Base-by-base conservation (phyloP, 2,888 invertebrate species). In the Myathropa florea region DNA sequence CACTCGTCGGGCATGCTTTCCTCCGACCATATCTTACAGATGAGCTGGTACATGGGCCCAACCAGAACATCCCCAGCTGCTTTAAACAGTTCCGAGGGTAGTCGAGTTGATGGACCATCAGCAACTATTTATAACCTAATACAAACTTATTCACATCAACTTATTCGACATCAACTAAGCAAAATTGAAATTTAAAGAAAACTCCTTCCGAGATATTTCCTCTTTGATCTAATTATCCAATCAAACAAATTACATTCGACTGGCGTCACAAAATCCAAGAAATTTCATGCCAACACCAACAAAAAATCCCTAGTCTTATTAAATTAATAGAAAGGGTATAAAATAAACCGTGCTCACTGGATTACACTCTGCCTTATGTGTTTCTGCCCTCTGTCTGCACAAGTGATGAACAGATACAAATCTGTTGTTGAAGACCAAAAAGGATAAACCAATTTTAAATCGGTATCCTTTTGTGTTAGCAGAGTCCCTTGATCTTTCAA, bases 371-470 rank as follows among this genome's bases (percentile, higher is more conserved):
- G 59, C 68, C 59, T 24, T 33, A 24, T 39, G 60, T 24, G 60
- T 60, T 60, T 33, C 14, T 26, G 3, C 12, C 7, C n/a, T 9
- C 30, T 14, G 59, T 3, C 30, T 9, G 7, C 30, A 18, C 30
- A 9, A 61, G 33, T 53, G 24, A 57, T 24, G 57, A 24, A 23
- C 57, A 55, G 68, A 68, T 61, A 77, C 53, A 61, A 61, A 77
- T 33, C 33, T 28, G 30, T 53, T 23, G 65, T 28, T 75, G 26
- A 75, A 33, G 57, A 64, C 18, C 61, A 59, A 23, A 64, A 70
- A 68, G 68, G 68, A 63, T 68, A 59, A 70, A 71, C 53, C 70
- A 76, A 83, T 83, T 67, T 75, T 36, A 60, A 72, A 65, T 72
- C 46, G 18, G 64, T 65, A 64, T 71, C 75, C 36, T 61, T 65